phyloP scores from a whole-genome alignment of 2,797 vertebrate species.

The Sphenodon punctatus region DNA sequence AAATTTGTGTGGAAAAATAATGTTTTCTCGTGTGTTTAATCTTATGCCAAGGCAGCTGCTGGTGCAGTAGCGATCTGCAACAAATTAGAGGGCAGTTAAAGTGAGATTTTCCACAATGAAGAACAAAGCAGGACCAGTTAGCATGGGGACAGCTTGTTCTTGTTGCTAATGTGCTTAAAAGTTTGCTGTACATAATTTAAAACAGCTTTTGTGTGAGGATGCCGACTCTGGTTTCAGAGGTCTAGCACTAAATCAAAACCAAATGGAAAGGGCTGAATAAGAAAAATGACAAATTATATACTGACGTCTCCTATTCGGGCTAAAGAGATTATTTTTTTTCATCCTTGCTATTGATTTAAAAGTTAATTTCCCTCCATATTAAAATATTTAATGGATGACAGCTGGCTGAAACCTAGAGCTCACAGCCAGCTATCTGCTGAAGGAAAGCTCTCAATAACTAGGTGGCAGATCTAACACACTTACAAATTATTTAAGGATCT shows the following conservation, averaged over 20 bases:
- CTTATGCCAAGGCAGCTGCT: slow-evolving; percentile 81
- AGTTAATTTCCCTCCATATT: slow-evolving; percentile 69
- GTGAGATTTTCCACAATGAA: slow-evolving; percentile 86
- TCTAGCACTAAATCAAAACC: slow-evolving; percentile 76
- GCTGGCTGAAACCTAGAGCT: slow-evolving; percentile 54
- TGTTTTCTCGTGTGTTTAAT: slow-evolving; percentile 77
- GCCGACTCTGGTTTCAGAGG: slow-evolving; percentile 62
- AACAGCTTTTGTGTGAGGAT: slow-evolving; percentile 78
- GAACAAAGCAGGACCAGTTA: slow-evolving; percentile 86
- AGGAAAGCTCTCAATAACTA: slow-evolving; percentile 51
- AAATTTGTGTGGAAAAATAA: slow-evolving; percentile 79
- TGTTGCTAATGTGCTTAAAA: slow-evolving; percentile 86
- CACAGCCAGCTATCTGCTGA: slow-evolving; percentile 33
- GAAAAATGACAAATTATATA: slow-evolving; percentile 76
- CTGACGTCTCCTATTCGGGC: slow-evolving; percentile 56
- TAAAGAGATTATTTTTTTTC: slow-evolving; percentile 29
- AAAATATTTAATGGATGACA: slow-evolving; percentile 70
- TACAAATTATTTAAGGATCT: slow-evolving; percentile 69
- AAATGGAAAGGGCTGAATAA: slow-evolving; percentile 71
- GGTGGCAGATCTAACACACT: slow-evolving; percentile 29
- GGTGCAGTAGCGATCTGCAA: slow-evolving; percentile 81
- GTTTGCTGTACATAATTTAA: slow-evolving; percentile 82
- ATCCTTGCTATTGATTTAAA: slow-evolving; percentile 68
- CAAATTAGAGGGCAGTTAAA: slow-evolving; percentile 85
- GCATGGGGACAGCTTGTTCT: slow-evolving; percentile 84